Evolutionary conservation across 2,888 invertebrate species (phyloP), one percentile per base, ranked within the genome.

Genomic region (Drosophila greeni): DNA sequence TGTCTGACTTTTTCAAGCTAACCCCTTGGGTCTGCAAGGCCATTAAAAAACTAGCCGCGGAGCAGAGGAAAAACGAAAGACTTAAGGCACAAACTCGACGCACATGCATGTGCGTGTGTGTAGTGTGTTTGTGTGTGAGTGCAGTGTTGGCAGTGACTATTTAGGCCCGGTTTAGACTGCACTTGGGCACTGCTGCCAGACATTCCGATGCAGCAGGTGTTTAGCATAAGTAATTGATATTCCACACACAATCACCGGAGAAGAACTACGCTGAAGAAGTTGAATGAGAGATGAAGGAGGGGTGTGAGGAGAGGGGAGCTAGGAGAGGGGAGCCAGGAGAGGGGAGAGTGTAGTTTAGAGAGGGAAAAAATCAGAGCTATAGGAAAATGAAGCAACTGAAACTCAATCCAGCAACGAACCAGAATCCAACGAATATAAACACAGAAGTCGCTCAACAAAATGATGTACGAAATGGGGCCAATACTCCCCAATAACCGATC

Each of bases 191-290:
- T 58, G 58, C 39, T 24, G 68, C 69, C 78, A 75, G 71, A 84
- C 87, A 88, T 88, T 88, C 88, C 88, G 82, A 82, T 87, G 86
- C 84, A 87, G 88, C 88, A 88, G 88, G 88, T 88, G 88, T 88
- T 88, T 88, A 87, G 87, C 87, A 87, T 86, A 88, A 88, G 88
- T 88, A 88, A 88, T 88, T 88, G 87, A 87, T 87, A 87, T 88
- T 87, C 88, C 76, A 79, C 82, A 80, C 86, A 86, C 86, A 86
- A 84, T 83, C 84, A 82, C 70, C 47, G 54, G 34, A 65, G 54
- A 29, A 65, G 59, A 52, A 36, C 20, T 45, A 29, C 45, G 6
- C 45, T n/a, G 16, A 26, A 45, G 43, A 45, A 18, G 26, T 12
- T 6, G n/a, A 42, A 23, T 42, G 5, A 4, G 9, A 8, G 23